Evolutionary conservation across 2,888 invertebrate species (phyloP).

Genomic region (Acanthococcus lagerstroemiae): DNA sequence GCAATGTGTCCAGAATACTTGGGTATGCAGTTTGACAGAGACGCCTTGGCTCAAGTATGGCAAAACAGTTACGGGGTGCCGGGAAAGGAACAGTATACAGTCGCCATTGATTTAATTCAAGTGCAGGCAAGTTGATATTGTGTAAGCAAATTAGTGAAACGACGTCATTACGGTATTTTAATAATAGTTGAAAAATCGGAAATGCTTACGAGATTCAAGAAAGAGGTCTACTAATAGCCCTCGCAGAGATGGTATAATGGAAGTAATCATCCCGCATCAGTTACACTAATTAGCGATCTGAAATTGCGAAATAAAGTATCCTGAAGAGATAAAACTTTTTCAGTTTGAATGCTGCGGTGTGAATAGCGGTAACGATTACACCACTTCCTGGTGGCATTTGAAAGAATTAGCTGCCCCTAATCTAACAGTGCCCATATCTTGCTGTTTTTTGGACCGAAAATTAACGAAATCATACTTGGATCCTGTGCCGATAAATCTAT

Average conservation of each 20-base stretch:
- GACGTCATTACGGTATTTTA: neutral
- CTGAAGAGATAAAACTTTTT: neutral
- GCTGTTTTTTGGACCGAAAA: constrained; percentile 50
- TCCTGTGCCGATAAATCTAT: constrained; percentile 61
- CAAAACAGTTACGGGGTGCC: constrained; percentile 68
- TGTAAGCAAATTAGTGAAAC: neutral
- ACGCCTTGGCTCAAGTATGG: constrained; percentile 58
- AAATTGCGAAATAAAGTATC: too few relatives aligned
- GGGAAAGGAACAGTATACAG: constrained; percentile 62
- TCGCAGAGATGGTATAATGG: too few relatives aligned
- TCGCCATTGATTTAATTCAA: constrained; percentile 69
- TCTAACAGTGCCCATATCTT: constrained; percentile 49
- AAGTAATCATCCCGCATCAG: too few relatives aligned
- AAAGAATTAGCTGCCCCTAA: constrained; percentile 47
- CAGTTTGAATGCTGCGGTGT: constrained; percentile 74
- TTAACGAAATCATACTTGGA: constrained; percentile 52
- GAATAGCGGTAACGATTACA: constrained; percentile 65
- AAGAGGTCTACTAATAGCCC: too few relatives aligned
- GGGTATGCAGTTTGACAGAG: constrained; percentile 57
- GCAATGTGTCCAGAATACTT: constrained; percentile 65
- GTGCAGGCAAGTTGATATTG: constrained; percentile 43
- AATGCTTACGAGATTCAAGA: too few relatives aligned
- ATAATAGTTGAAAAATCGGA: neutral
- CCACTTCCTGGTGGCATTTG: constrained; percentile 68
- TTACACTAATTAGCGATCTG: too few relatives aligned